Evolutionary conservation across 1,140 invertebrate species (phyloP), one percentile per base, ranked within the genome.

Genomic region (Popillia japonica): DNA sequence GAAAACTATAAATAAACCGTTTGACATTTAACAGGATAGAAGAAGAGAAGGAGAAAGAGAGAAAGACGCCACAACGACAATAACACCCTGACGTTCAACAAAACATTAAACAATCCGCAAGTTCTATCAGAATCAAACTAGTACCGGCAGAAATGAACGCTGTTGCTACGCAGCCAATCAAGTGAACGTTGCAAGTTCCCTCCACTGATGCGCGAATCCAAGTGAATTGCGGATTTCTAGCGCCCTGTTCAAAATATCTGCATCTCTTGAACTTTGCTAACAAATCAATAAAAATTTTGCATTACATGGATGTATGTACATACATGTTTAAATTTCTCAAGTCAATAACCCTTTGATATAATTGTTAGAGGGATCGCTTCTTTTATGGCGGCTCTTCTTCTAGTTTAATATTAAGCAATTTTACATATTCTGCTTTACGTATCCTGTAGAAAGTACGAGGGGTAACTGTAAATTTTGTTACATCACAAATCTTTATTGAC

Each of bases 81-180:
- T 44, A 74, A 41, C 72, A 74, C 72, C 72, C 41, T 74, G 72
- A 40, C 72, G 72, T 74, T 74, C 72, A 74, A 74, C 72, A 74
- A 74, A 74, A 74, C 72, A 74, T 74, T 74, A 74, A 74, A 74
- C 72, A 74, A 74, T 74, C 61, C 72, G 72, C 17, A 74, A 44
- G 6, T 74, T 74, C 72, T 74, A 74, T 74, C 72, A 74, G 72
- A 74, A 74, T 74, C 72, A 74, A 74, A 74, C 72, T 74, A 74
- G 41, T 17, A 74, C 72, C 72, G 72, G 72, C 72, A 40, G 72
- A 41, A 74, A 40, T 40, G 72, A 40, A 44, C 20, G 72, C 72
- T 42, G 72, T 74, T 74, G 72, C 72, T 41, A 74, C 72, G 72
- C 72, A 74, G 72, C 72, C 72, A 74, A 74, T 74, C 72, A 74